Conservation (phyloP, 2,797 vertebrate species). For the Hippocampus kuda region DNA sequence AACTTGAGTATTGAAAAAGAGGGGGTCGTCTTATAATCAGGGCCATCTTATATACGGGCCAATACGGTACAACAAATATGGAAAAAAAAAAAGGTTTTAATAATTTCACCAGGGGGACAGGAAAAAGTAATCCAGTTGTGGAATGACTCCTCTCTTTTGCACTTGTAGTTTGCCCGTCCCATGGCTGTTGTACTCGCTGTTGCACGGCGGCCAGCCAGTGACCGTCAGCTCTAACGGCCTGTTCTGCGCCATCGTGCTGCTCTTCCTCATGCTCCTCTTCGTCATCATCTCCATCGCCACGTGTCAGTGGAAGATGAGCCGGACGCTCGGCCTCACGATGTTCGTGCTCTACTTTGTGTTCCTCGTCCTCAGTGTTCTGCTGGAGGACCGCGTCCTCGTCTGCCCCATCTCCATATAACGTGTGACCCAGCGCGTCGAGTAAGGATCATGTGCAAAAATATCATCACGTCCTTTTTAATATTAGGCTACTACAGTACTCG, state of each 20-base stretch:
- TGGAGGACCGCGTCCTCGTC: conserved; percentile 86
- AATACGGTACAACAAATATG: too few relatives aligned
- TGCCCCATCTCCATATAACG: conserved; percentile 68
- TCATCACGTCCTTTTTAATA: conserved; percentile 12
- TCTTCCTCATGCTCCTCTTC: conserved; percentile 96
- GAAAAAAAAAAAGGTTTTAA: too few relatives aligned
- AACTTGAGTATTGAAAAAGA: too few relatives aligned
- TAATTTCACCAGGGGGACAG: too few relatives aligned
- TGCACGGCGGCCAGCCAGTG: conserved; percentile 72
- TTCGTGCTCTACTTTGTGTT: conserved; percentile 93
- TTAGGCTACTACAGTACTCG: conserved; percentile 3
- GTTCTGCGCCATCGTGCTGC: conserved; percentile 92
- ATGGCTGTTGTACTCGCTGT: conserved; percentile 79
- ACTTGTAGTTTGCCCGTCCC: conserved; percentile 78
- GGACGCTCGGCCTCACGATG: conserved; percentile 83
- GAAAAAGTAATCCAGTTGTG: not conserved
- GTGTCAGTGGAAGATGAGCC: conserved; percentile 95
- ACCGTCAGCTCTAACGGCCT: conserved; percentile 92
- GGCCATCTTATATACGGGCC: too few relatives aligned
- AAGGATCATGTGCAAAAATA: conserved; percentile 1
- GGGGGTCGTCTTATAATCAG: too few relatives aligned
- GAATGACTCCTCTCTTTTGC: not conserved
- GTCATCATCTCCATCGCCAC: conserved; percentile 85
- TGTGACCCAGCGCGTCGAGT: not conserved
- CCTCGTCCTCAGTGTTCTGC: conserved; percentile 88